phyloP scores from a whole-genome alignment of 2,797 vertebrate genomes.

The Sciurus carolinensis region DNA sequence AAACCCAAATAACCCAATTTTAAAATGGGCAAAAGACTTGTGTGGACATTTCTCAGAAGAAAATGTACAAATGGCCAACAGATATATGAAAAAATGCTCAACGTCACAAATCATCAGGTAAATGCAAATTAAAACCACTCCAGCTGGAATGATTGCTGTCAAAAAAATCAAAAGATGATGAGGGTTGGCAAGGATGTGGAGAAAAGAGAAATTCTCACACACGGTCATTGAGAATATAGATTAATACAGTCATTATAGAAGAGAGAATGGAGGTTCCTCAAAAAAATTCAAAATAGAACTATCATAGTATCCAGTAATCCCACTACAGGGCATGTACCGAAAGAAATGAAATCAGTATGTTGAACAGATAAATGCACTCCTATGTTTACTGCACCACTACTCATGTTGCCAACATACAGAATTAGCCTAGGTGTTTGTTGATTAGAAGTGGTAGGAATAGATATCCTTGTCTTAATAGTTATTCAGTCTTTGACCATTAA shows the following conservation, averaged over 20 bases:
- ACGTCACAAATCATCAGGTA: background rate
- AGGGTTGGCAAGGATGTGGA: background rate
- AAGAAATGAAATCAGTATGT: background rate
- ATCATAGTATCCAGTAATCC: background rate
- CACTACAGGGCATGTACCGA: background rate
- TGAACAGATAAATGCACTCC: background rate
- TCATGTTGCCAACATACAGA: background rate
- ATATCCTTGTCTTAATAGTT: background rate
- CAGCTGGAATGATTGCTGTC: background rate
- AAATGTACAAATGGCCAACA: background rate
- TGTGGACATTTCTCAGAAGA: background rate
- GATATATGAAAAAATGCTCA: background rate
- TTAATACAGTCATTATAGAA: background rate
- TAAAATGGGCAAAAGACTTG: background rate
- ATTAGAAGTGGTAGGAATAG: background rate
- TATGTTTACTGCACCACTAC: background rate
- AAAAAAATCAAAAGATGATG: background rate
- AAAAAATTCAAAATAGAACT: background rate
- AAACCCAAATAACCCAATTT: background rate
- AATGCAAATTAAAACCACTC: background rate
- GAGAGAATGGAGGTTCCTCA: background rate
- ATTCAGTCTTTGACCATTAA: background rate
- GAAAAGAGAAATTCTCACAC: background rate
- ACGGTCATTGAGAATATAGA: background rate
- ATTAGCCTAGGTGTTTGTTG: background rate